Percentiles rank a stretch among this genome's conserved stretches.
Evolutionary conservation across 2,113 vertebrate genomes (phyloP).

Genomic region (Pagrus major): DNA sequence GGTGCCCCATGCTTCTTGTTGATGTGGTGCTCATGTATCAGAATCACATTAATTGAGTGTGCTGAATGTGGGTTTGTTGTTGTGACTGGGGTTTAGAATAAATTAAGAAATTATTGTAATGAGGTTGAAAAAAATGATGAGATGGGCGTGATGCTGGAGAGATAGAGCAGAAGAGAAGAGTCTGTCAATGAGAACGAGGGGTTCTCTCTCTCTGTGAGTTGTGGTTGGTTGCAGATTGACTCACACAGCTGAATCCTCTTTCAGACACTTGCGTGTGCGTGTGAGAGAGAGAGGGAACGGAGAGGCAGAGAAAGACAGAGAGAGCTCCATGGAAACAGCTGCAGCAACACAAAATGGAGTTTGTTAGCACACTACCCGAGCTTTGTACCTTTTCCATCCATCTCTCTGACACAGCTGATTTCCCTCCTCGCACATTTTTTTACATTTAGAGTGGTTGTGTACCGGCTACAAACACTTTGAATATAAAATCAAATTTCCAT

Average conservation of each 20-base stretch:
- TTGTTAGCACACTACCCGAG: slow-evolving; percentile 74
- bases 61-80: slow-evolving; percentile 69
- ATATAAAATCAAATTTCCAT: slow-evolving; percentile 54
- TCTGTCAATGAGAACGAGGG: slow-evolving; percentile 43
- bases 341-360: slow-evolving; percentile 81
- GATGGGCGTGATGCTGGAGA: slow-evolving; percentile 61
- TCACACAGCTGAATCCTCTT: slow-evolving; percentile 78
- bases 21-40: slow-evolving; percentile 56
- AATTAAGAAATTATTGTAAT: slow-evolving; percentile 80
- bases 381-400: slow-evolving; percentile 72
- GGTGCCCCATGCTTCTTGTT: slow-evolving; percentile 27
- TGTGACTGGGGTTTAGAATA: slow-evolving; percentile 69
- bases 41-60: slow-evolving; percentile 63
- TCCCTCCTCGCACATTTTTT: slow-evolving; percentile 46
- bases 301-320: slow-evolving; percentile 65
- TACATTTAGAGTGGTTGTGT: slow-evolving; percentile 53
- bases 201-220: slow-evolving; percentile 51
- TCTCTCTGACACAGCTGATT: slow-evolving; percentile 66
- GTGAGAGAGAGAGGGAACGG: slow-evolving; percentile 21
- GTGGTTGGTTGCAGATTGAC: slow-evolving; percentile 67
- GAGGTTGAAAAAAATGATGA: slow-evolving; percentile 63
- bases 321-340: slow-evolving; percentile 81
- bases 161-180: slow-evolving; percentile 46
- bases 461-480: slow-evolving; percentile 40
- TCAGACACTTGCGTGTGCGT: slow-evolving; percentile 61